These are phyloP conservation scores for Stenoptilia bipunctidactyla DNA, from an alignment of 2,888 invertebrate genomes.

Conservation along the genomic window DNA sequence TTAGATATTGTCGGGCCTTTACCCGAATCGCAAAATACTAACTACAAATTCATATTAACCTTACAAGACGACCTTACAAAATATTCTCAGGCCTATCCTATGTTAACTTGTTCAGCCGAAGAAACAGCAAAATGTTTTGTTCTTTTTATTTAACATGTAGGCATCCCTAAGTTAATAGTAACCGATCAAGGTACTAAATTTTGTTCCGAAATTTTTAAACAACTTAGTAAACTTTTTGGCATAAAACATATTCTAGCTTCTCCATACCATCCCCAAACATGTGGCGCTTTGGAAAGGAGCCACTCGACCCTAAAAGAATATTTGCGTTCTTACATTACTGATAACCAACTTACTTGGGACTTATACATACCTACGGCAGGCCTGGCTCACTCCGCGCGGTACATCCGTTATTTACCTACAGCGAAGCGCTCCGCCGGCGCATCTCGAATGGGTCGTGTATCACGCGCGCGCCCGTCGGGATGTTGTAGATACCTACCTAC, in stretches of 20 bases:
- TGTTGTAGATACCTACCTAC: no score
- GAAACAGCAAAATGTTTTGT: constrained; percentile 12
- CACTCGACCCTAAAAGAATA: constrained; percentile 16
- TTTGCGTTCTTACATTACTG: constrained; percentile 9
- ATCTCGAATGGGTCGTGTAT: no score
- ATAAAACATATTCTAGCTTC: constrained; percentile 12
- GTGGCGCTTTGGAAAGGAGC: constrained; percentile 12
- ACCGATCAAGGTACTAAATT: constrained; percentile 13
- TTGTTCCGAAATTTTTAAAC: constrained; percentile 10
- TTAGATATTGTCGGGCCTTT: constrained; percentile 18
- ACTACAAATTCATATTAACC: constrained; percentile 15
- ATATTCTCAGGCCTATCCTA: constrained; percentile 14
- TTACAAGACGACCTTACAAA: constrained; percentile 17
- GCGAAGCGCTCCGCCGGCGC: no score
- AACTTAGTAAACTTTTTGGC: constrained; percentile 8
- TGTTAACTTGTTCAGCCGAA: constrained; percentile 9
- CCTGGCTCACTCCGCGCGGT: no score
- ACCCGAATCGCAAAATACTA: constrained; percentile 10
- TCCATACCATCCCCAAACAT: constrained; percentile 14
- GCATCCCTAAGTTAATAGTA: constrained; percentile 12
- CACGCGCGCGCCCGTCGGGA: no score
- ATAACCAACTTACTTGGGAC: constrained; percentile 3
- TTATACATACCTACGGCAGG: constrained; percentile 1
- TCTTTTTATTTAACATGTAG: constrained; percentile 14
- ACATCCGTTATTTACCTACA: no score